Base-by-base conservation (phyloP, 2,797 vertebrate genomes). In the Pitangus sulphuratus region DNA sequence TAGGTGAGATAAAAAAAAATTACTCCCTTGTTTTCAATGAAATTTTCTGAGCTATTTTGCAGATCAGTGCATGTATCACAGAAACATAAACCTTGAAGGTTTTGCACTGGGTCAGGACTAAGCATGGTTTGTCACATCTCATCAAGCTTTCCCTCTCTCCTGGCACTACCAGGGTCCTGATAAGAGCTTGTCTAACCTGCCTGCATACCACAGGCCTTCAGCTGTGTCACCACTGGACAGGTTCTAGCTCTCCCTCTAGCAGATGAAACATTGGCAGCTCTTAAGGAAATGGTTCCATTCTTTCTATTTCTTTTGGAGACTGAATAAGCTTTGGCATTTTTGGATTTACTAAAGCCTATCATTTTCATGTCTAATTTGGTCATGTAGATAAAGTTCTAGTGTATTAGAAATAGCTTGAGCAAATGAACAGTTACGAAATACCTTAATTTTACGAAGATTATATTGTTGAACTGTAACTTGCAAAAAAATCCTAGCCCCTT, bases 361-460 rank as follows among this genome's bases (percentile, higher is more conserved):
- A 16, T 75, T 79, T 58, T 54, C 61, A 60, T 19, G 65, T 84
- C 82, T 88, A 35, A 28, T 88, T 82, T 80, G 1, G 1, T 6
- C 4, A 7, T 25, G 11, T 25, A 53, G 64, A 53, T 56, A 69
- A 65, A 56, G 15, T 65, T 82, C 26, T 62, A 47, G 16, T 28
- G 7, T 50, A 80, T 84, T 77, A 74, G 65, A 58, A 69, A 80
- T 42, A 94, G 69, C 48, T 95, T 12, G 20, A 76, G 30, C 14
- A 93, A 93, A 75, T 50, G 7, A 72, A 70, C 48, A 57, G 19
- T 85, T 94, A 88, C 58, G 18, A 48, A 64, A 89, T 90, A 12
- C 15, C 10, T 91, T 85, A 68, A 68, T 84, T 84, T 93, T 71
- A 60, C 53, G 56, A 93, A 86, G 44, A 68, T 89, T 83, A 45